A percentile compares a stretch with the other conserved stretches of the same genome.
These are phyloP conservation scores for Micronisus gabar DNA, from an alignment of 2,113 vertebrate genomes.

Conservation along the genomic window DNA sequence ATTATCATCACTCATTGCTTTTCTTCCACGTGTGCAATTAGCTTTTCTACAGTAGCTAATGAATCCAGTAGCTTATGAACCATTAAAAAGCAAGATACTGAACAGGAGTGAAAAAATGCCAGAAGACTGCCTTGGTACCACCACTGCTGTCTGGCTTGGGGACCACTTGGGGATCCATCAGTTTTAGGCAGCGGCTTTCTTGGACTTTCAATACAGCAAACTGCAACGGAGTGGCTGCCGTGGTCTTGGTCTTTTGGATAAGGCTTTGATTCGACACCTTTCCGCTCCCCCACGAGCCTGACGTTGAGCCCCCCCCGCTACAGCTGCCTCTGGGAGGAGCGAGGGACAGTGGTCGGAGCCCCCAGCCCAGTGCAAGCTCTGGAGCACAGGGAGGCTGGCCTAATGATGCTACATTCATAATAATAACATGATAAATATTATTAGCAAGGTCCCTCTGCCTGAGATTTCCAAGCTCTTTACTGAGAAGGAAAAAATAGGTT, in stretches of 20 bases:
- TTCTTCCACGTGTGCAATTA: not conserved
- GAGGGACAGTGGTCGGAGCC: not conserved
- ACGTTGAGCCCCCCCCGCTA: not conserved
- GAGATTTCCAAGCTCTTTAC: not conserved
- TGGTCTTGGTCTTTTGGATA: not conserved
- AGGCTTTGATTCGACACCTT: not conserved
- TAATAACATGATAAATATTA: not conserved
- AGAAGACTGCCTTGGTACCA: not conserved
- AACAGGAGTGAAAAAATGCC: not conserved
- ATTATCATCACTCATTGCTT: slow-evolving; percentile 28
- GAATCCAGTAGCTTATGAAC: slow-evolving; percentile 11
- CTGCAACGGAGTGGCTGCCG: not conserved
- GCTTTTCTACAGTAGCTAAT: slow-evolving; percentile 21
- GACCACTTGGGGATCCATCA: not conserved
- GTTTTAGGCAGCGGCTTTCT: not conserved
- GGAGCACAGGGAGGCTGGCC: not conserved
- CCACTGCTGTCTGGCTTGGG: not conserved
- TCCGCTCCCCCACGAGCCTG: not conserved
- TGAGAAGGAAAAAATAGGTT: not conserved
- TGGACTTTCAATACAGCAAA: not conserved
- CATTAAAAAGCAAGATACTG: not conserved
- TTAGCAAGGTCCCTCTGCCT: not conserved
- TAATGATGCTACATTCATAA: not conserved
- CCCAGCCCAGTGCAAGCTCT: not conserved
- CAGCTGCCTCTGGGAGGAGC: not conserved